These are phyloP conservation scores for Syngnathus typhle DNA, from an alignment of 2,113 vertebrate genomes.

Conservation along the genomic window DNA sequence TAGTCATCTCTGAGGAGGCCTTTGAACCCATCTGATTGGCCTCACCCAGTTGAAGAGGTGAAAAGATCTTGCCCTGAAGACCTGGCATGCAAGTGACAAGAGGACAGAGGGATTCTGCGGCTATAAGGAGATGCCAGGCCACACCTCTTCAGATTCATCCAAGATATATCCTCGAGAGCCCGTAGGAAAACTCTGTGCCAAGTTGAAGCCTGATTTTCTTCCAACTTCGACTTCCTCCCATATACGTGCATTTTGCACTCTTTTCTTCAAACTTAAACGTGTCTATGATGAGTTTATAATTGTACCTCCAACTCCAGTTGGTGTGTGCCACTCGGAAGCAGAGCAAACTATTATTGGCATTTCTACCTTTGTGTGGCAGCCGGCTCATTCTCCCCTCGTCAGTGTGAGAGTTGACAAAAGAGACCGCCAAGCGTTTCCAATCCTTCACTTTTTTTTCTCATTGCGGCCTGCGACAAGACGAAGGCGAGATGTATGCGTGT, in stretches of 20 bases:
- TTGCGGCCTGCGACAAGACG: slow-evolving; percentile 66
- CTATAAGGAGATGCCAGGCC: slow-evolving; percentile 29
- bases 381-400: slow-evolving; percentile 63
- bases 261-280: slow-evolving; percentile 54
- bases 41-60: slow-evolving; percentile 39
- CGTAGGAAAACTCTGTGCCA: slow-evolving; percentile 17
- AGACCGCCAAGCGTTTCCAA: slow-evolving; percentile 66
- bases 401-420: slow-evolving; percentile 66
- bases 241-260: slow-evolving; percentile 31
- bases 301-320: slow-evolving; percentile 60
- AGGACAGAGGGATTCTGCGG: slow-evolving; percentile 51
- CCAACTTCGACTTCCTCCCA: slow-evolving; percentile 43
- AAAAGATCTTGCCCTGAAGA: slow-evolving; percentile 34
- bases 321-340: slow-evolving; percentile 60
- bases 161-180: slow-evolving; percentile 50
- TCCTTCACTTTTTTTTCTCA: slow-evolving; percentile 57
- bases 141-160: slow-evolving; percentile 41
- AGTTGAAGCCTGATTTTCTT: slow-evolving; percentile 42
- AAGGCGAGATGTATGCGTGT: slow-evolving; percentile 64
- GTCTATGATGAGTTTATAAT: slow-evolving; percentile 67
- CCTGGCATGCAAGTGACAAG: slow-evolving; percentile 59
- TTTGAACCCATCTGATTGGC: slow-evolving; percentile 40
- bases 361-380: slow-evolving; percentile 68
- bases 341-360: slow-evolving; percentile 67
- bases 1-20: slow-evolving; percentile 62